Evolutionary conservation across 2,888 invertebrate genomes (phyloP).

Genomic region (Apodemia hepburni): DNA sequence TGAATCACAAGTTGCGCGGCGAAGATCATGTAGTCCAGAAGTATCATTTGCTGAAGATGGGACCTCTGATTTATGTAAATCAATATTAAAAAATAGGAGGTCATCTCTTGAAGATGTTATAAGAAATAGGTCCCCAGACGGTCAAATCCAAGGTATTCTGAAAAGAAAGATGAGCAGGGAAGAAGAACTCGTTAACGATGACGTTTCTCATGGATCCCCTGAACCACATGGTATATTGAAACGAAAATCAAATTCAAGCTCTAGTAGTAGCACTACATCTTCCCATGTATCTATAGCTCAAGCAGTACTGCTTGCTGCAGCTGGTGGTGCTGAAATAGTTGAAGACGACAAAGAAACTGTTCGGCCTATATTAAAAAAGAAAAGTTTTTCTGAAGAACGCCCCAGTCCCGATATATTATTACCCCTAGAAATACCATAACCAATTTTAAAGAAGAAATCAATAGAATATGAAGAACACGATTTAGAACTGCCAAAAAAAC

Average conservation of each 20-base stretch:
- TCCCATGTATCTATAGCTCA: slow-evolving; percentile 85
- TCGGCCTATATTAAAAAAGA: slow-evolving; percentile 91
- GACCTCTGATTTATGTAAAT: slow-evolving; percentile 79
- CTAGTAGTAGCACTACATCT: slow-evolving; percentile 81
- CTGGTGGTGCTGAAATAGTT: slow-evolving; percentile 78
- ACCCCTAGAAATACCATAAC: slow-evolving; percentile 80
- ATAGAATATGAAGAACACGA: slow-evolving; percentile 87
- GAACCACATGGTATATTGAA: slow-evolving; percentile 90
- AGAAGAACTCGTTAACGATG: slow-evolving; percentile 82
- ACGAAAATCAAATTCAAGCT: slow-evolving; percentile 86
- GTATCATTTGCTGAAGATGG: slow-evolving; percentile 80
- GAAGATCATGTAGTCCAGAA: slow-evolving; percentile 86
- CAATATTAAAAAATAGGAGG: slow-evolving; percentile 85
- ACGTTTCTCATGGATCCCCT: slow-evolving; percentile 81
- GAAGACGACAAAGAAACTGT: slow-evolving; percentile 82
- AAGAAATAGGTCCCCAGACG: slow-evolving; percentile 83
- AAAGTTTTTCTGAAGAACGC: slow-evolving; percentile 86
- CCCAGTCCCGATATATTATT: slow-evolving; percentile 71
- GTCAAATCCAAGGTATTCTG: slow-evolving; percentile 83
- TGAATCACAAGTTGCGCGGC: slow-evolving; percentile 85
- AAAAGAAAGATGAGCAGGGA: slow-evolving; percentile 85
- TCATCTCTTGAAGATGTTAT: slow-evolving; percentile 86
- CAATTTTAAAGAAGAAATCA: slow-evolving; percentile 93
- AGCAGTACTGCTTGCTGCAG: slow-evolving; percentile 83
- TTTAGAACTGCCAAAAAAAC: slow-evolving; percentile 85